A percentile compares a stretch with the other conserved stretches of the same genome.
Conservation (phyloP, 2,113 vertebrate genomes). For the Vombatus ursinus region DNA sequence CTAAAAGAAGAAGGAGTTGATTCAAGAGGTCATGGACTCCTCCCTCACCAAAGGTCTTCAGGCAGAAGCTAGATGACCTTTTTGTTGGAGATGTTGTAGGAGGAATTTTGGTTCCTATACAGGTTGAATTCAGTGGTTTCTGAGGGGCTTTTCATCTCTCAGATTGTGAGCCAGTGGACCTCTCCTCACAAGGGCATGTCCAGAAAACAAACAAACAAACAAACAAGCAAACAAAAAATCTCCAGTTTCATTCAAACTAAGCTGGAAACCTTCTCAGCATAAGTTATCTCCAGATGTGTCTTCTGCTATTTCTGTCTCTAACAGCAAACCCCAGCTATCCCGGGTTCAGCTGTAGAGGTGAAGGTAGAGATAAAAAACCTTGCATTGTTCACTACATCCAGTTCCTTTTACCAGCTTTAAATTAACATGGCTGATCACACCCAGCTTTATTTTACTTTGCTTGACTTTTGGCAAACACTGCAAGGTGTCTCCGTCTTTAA, state of each 20-base stretch:
- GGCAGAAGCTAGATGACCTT: neutral
- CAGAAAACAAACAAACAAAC: neutral
- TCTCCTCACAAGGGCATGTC: neutral
- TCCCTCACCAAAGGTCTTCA: neutral
- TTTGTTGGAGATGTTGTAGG: neutral
- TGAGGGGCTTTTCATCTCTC: neutral
- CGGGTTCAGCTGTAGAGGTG: neutral
- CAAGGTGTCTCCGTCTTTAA: neutral
- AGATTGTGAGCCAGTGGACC: neutral
- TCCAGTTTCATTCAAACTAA: neutral
- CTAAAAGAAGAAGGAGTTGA: neutral
- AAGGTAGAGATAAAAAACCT: neutral
- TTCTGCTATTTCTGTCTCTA: neutral
- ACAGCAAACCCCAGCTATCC: neutral
- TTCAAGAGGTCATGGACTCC: neutral
- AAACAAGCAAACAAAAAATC: too few species aligned
- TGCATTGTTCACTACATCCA: neutral
- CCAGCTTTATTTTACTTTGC: neutral
- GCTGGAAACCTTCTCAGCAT: neutral
- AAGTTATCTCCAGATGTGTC: neutral
- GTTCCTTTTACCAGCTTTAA: neutral
- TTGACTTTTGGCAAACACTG: neutral
- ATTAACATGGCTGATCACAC: neutral
- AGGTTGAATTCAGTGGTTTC: neutral
- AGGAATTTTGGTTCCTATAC: neutral